phyloP scores from a whole-genome alignment of 2,888 invertebrate genomes.

The Drosophila testacea region DNA sequence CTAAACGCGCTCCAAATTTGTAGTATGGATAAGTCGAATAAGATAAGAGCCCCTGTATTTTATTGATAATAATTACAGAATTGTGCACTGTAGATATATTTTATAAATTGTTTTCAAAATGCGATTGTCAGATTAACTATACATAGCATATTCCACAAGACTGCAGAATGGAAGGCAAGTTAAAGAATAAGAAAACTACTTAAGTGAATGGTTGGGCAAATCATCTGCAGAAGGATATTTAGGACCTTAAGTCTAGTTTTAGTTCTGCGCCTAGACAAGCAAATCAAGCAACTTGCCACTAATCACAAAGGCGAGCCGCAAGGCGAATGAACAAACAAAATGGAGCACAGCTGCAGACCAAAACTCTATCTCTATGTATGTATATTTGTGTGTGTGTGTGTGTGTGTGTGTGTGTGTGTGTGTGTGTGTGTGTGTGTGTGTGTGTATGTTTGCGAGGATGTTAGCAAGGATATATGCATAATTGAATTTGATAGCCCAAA shows the following conservation, averaged over 20 bases:
- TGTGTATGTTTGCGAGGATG: conserved; percentile 25
- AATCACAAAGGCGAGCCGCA: conserved; percentile 67
- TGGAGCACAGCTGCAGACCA: conserved; percentile 43
- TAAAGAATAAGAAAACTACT: conserved; percentile 14
- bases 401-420: conserved; percentile 1
- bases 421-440: conserved; percentile 6
- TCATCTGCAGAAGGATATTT: conserved; percentile 39
- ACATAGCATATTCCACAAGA: not conserved
- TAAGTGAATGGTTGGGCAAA: conserved; percentile 39
- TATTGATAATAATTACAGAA: too few species aligned
- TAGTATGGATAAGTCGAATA: too few species aligned
- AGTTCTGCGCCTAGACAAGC: conserved; percentile 44
- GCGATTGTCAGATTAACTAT: not conserved
- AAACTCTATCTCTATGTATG: not conserved
- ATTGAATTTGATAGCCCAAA: conserved; percentile 79
- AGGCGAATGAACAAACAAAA: conserved; percentile 58
- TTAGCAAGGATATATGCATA: conserved; percentile 64
- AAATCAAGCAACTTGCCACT: conserved; percentile 65
- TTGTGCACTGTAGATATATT: too few species aligned
- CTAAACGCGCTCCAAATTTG: too few species aligned
- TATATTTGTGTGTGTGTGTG: conserved; percentile 2
- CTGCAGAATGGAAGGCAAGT: not conserved
- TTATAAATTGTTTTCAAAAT: too few species aligned
- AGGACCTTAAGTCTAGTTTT: conserved; percentile 12
- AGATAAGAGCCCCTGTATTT: too few species aligned